Percentiles rank a stretch among this genome's conserved stretches.
Evolutionary conservation across 2,888 invertebrate genomes (phyloP).

Genomic region (Cheilosia urbana): DNA sequence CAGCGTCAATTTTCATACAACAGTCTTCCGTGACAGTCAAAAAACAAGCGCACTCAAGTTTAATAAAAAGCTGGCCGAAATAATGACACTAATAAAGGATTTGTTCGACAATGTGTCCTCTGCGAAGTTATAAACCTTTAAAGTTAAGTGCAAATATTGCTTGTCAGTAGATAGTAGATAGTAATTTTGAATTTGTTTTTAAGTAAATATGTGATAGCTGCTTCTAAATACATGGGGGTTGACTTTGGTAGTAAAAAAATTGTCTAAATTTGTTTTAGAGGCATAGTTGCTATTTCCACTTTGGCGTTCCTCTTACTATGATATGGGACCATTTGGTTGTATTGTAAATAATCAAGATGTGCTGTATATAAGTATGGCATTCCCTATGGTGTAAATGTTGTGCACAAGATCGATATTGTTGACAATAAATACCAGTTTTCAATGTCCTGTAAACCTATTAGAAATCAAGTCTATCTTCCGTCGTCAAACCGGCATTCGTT

Average conservation of each 20-base stretch:
- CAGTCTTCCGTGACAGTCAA: slow-evolving; percentile 81
- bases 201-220: slow-evolving; percentile 19
- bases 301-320: no score
- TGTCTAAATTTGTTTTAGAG: no score
- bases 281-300: no score
- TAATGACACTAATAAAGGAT: slow-evolving; percentile 80
- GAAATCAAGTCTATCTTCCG: no score
- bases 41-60: slow-evolving; percentile 83
- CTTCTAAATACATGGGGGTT: background rate
- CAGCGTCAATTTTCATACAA: slow-evolving; percentile 82
- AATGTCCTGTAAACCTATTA: no score
- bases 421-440: no score
- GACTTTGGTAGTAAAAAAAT: background rate
- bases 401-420: no score
- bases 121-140: slow-evolving; percentile 79
- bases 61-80: slow-evolving; percentile 79
- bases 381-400: no score
- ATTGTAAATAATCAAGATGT: no score
- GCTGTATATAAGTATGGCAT: no score
- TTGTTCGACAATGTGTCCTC: slow-evolving; percentile 78
- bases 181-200: background rate
- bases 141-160: background rate
- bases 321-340: no score
- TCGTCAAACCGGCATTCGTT: no score
- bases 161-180: background rate